Conservation (phyloP, 1,140 invertebrate genomes). For the Eurosta solidaginis region DNA sequence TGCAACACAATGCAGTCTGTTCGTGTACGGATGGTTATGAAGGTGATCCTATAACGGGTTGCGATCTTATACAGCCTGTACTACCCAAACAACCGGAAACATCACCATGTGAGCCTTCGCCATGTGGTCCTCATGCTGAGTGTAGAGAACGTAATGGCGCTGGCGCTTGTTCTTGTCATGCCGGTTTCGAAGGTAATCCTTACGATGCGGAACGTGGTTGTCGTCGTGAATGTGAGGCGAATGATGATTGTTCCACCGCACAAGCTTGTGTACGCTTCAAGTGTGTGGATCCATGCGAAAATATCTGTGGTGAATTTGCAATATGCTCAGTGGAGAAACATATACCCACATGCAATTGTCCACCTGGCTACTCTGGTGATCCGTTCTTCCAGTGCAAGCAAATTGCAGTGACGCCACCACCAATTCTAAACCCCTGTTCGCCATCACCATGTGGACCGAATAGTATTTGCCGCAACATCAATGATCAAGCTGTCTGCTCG, state of each 20-base stretch:
- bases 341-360: conserved; percentile 77
- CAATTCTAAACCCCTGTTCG: conserved; percentile 62
- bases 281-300: conserved; percentile 77
- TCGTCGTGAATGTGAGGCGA: conserved; percentile 75
- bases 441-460: conserved; percentile 73
- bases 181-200: conserved; percentile 73
- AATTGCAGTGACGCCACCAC: conserved; percentile 62
- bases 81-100: conserved; percentile 61
- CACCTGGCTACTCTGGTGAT: conserved; percentile 75
- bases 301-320: conserved; percentile 74
- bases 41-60: conserved; percentile 76
- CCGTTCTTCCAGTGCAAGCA: conserved; percentile 77
- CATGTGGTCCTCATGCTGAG: conserved; percentile 72
- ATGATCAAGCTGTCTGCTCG: conserved; percentile 69
- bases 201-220: conserved; percentile 68
- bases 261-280: conserved; percentile 75
- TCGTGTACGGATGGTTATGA: conserved; percentile 72
- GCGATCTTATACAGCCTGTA: conserved; percentile 58
- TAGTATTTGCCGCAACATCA: conserved; percentile 72
- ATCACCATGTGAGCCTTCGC: conserved; percentile 71
- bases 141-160: conserved; percentile 70
- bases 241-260: conserved; percentile 72
- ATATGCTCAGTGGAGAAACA: conserved; percentile 76
- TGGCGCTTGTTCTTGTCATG: conserved; percentile 71
- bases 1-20: conserved; percentile 77